Conservation (phyloP, 2,113 vertebrate genomes). For the Sturnus vulgaris region DNA sequence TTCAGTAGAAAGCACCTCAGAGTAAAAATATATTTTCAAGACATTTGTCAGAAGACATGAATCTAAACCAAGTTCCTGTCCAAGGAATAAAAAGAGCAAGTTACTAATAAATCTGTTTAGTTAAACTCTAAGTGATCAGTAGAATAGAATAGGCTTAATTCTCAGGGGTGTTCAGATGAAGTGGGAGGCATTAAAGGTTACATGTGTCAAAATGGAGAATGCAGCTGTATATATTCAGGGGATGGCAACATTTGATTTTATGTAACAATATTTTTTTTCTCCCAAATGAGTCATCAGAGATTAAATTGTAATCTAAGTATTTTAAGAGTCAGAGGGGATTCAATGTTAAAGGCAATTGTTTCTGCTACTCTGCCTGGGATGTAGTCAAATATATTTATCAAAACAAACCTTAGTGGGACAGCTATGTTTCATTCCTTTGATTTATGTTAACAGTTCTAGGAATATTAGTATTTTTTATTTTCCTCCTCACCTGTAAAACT, state of each 20-base stretch:
- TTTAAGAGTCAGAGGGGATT: not conserved
- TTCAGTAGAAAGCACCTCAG: not conserved
- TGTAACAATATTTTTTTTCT: not conserved
- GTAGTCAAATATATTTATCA: not conserved
- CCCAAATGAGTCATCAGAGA: not conserved
- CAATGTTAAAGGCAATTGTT: not conserved
- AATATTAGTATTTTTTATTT: not conserved
- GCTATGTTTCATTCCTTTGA: not conserved
- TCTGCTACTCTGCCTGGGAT: not conserved
- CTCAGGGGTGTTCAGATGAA: not conserved
- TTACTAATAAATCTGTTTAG: not conserved
- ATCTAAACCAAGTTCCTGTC: not conserved
- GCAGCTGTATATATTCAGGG: not conserved
- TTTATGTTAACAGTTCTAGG: not conserved
- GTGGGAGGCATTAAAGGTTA: not conserved
- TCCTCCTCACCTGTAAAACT: not conserved
- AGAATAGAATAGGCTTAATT: not conserved
- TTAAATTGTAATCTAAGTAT: not conserved
- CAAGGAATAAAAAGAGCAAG: not conserved
- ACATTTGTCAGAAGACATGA: not conserved
- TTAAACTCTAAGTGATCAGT: not conserved
- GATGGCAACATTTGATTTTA: not conserved
- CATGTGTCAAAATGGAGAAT: not conserved
- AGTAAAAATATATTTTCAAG: not conserved
- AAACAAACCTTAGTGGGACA: not conserved